Evolutionary conservation across 2,797 vertebrate genomes (phyloP).

Genomic region (Synaphobranchus kaupii): DNA sequence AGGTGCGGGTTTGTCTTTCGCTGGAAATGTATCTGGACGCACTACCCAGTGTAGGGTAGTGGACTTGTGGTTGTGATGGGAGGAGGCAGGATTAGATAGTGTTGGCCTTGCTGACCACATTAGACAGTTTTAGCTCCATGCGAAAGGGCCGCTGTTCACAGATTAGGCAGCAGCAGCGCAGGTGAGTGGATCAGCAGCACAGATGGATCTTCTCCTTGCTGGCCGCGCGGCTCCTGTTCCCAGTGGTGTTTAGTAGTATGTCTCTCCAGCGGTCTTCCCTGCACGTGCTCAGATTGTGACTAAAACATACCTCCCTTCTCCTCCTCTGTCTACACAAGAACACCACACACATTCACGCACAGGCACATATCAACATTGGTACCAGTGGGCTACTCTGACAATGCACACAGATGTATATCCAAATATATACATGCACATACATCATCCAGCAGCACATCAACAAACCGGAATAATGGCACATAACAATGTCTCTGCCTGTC

Average conservation of each 20-base stretch:
- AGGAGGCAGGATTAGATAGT: constrained; percentile 15
- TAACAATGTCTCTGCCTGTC: neutral
- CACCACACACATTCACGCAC: neutral
- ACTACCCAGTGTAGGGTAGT: neutral
- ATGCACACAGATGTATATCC: neutral
- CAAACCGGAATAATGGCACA: too few relatives aligned
- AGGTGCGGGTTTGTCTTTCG: neutral
- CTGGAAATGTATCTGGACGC: neutral
- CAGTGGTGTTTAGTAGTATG: neutral
- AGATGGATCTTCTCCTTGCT: neutral
- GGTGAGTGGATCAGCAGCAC: neutral
- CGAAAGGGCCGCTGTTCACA: neutral
- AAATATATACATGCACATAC: neutral
- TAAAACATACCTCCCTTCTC: neutral
- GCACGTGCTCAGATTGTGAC: neutral
- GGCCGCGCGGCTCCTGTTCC: neutral
- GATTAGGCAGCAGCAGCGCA: neutral
- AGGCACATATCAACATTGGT: neutral
- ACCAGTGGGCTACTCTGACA: neutral
- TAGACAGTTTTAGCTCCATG: constrained; percentile 7
- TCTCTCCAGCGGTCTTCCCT: neutral
- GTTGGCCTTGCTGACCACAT: constrained; percentile 1
- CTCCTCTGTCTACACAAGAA: neutral
- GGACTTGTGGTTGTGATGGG: neutral
- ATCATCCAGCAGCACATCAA: neutral